Conservation (phyloP, 1,140 invertebrate species). For the Drosophila tropicalis region DNA sequence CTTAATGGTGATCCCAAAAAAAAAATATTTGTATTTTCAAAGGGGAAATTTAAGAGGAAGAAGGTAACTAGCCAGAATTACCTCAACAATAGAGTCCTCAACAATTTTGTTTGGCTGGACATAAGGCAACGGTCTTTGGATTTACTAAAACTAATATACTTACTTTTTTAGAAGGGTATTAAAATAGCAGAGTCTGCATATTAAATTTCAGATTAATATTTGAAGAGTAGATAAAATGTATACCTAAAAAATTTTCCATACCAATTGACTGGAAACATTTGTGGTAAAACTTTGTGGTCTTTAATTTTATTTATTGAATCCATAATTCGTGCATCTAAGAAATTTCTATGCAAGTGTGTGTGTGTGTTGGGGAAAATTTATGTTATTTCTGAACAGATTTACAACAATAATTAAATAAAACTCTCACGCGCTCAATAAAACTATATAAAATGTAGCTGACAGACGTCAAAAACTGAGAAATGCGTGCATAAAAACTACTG, state of each 20-base stretch:
- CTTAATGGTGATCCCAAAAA: too few species aligned
- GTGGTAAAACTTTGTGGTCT: background rate
- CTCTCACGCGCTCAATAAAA: constrained; percentile 56
- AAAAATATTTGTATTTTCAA: too few species aligned
- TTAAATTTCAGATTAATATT: too few species aligned
- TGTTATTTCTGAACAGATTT: constrained; percentile 65
- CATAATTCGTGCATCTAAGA: constrained; percentile 45
- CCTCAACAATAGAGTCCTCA: too few species aligned
- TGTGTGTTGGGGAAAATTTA: constrained; percentile 52
- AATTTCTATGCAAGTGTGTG: constrained; percentile 31
- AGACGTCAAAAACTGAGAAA: constrained; percentile 70
- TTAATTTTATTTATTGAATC: constrained; percentile 50
- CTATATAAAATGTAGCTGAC: constrained; percentile 65
- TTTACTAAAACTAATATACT: too few species aligned
- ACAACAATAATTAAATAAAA: constrained; percentile 69
- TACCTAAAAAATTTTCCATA: background rate
- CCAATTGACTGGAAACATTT: background rate
- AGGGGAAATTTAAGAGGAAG: too few species aligned
- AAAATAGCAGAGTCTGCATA: too few species aligned
- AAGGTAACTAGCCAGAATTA: too few species aligned
- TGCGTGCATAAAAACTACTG: constrained; percentile 71
- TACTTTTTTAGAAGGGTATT: too few species aligned
- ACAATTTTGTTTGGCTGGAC: too few species aligned
- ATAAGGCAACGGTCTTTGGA: too few species aligned
- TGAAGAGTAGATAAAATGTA: too few species aligned